Conservation (phyloP, 2,113 vertebrate genomes). For the Sorex fumeus region DNA sequence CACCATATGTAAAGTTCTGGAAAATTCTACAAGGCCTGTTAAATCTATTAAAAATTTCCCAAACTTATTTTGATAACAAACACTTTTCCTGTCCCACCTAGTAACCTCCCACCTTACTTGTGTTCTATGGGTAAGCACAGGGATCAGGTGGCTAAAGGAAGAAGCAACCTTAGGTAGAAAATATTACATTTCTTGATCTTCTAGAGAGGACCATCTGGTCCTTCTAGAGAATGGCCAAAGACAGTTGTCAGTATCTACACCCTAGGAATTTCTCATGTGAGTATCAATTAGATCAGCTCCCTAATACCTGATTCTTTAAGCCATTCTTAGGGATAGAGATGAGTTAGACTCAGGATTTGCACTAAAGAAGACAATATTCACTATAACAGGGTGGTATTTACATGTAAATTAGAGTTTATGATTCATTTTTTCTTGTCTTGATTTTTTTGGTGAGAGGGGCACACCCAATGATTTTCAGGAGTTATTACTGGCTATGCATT, state of each 20-base stretch:
- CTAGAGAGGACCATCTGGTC: too few species aligned
- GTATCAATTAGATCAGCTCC: background rate
- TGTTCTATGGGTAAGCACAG: background rate
- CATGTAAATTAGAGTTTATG: background rate
- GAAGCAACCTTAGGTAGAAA: slow-evolving; percentile 15
- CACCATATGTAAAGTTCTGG: background rate
- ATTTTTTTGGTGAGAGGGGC: too few species aligned
- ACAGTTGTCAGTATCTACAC: background rate
- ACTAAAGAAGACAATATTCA: background rate
- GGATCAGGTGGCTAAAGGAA: background rate
- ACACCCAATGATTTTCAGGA: too few species aligned
- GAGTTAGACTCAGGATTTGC: background rate
- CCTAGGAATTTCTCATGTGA: background rate
- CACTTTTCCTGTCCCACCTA: background rate
- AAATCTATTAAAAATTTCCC: background rate
- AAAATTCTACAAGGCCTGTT: background rate
- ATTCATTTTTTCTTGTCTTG: too few species aligned
- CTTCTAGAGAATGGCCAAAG: background rate
- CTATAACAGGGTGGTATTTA: background rate
- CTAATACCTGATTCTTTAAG: background rate
- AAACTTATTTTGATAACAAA: slow-evolving; percentile 10
- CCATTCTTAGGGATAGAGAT: background rate
- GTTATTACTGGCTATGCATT: too few species aligned
- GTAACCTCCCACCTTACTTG: background rate
- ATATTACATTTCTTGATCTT: background rate